phyloP scores from a whole-genome alignment of 2,888 invertebrate species.

The Tenthredo amoena region DNA sequence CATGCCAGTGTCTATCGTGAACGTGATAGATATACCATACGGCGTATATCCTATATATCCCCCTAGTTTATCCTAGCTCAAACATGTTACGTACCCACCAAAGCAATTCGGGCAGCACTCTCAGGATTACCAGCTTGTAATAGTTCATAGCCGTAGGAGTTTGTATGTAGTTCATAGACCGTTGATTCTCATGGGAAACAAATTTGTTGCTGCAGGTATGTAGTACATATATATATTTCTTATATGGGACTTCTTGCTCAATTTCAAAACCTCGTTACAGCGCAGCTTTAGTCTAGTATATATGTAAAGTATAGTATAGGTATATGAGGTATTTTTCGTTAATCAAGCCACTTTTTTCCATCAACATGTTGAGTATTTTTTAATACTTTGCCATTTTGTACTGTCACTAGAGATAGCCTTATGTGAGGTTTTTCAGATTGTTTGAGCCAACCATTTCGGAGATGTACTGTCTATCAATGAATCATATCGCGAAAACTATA shows the following conservation, averaged over 20 bases:
- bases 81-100: constrained; percentile 11
- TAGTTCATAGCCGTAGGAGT: constrained; percentile 5
- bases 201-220: neutral
- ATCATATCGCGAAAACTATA: too few species aligned
- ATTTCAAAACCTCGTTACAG: neutral
- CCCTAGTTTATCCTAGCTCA: constrained; percentile 26
- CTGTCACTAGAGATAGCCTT: too few species aligned
- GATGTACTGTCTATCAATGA: too few species aligned
- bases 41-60: constrained; percentile 4
- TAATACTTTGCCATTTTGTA: too few species aligned
- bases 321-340: too few species aligned
- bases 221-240: neutral
- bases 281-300: too few species aligned
- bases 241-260: neutral
- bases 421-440: too few species aligned
- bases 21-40: constrained; percentile 23
- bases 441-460: too few species aligned
- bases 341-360: too few species aligned
- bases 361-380: too few species aligned
- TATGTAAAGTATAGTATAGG: too few species aligned
- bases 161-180: neutral
- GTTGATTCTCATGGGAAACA: neutral
- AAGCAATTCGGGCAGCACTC: constrained; percentile 37
- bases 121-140: constrained; percentile 27
- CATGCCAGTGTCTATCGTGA: neutral